Evolutionary conservation across 30 jellyfish, hydroid and myxozoan species (phyloP), one percentile per base, ranked within the genome.

Genomic region (Morbakka virulenta): DNA sequence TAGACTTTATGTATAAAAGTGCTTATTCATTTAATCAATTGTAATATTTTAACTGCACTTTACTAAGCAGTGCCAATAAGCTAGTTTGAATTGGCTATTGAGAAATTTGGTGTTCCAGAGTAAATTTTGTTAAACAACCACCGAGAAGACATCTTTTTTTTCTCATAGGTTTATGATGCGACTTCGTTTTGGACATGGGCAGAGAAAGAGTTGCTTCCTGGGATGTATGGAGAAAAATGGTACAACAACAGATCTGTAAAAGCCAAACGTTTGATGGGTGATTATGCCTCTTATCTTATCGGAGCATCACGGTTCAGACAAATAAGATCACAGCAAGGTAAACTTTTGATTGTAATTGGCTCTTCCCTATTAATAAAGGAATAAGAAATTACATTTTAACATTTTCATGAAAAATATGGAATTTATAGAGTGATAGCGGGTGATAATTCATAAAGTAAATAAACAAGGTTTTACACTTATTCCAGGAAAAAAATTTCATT

Each of bases 231-330:
- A 0, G 85, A 74, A 49, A 69, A 23, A 0, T 76, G 90, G 92
- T 86, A 86, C 67, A 77, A 62, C 35, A 94, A 77, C 0, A 52
- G 65, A 12, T 25, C 47, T 34, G 62, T 78, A 12, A 35, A 62
- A n/a, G 77, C 23, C 2, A 33, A 28, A 4, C 93, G 95, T 17
- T 82, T 81, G 61, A 52, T 89, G 1, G 64, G 67, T 31, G 95
- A 89, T 67, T 20, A 23, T 27, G 93, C 70, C 6, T 61, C 95
- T 17, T 67, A 47, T n/a, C 32, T 81, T 17, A 52, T 89, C 33
- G 97, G 97, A 21, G 69, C 81, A n/a, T 89, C 88, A 28, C 67
- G 90, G 67, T 51, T 89, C 27, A 77, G 95, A 27, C 97, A 89
- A 62, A 32, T 81, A 3, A 85, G 97, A 23, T 81, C 57, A 22